phyloP scores from a whole-genome alignment of 2,113 vertebrate species.

The Caranx melampygus region DNA sequence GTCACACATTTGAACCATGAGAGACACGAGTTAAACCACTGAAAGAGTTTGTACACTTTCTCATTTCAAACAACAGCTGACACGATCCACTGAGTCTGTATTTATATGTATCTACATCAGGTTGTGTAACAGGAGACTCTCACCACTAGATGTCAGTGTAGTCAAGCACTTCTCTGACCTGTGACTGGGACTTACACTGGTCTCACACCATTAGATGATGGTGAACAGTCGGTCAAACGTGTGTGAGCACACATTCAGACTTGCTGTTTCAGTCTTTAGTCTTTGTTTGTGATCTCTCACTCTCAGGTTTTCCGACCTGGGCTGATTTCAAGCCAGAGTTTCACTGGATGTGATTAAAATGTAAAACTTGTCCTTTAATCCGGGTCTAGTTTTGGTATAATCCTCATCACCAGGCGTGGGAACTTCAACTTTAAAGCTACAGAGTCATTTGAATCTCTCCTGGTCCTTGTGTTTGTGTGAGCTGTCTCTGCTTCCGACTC shows the following conservation, averaged over 20 bases:
- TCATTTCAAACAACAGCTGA: not conserved
- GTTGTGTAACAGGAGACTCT: not conserved
- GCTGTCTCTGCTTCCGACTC: constrained; percentile 49
- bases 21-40: not conserved
- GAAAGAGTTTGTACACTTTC: not conserved
- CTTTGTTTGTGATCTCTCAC: not conserved
- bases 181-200: accelerated
- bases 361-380: constrained; percentile 31
- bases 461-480: constrained; percentile 45
- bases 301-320: not conserved
- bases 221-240: not conserved
- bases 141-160: constrained; percentile 71
- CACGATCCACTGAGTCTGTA: too few relatives aligned
- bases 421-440: constrained; percentile 45
- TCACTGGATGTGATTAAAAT: constrained; percentile 3
- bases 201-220: not conserved
- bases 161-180: not conserved
- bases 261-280: not conserved
- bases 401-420: constrained; percentile 20
- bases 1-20: not conserved
- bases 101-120: too few relatives aligned
- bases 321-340: too few relatives aligned
- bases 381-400: constrained; percentile 30
- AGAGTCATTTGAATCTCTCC: not conserved
- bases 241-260: too few relatives aligned